Percentiles rank a stretch among this genome's conserved stretches.
phyloP scores from a whole-genome alignment of 2,797 vertebrate genomes.

The Petrocephalus schoutedeni region DNA sequence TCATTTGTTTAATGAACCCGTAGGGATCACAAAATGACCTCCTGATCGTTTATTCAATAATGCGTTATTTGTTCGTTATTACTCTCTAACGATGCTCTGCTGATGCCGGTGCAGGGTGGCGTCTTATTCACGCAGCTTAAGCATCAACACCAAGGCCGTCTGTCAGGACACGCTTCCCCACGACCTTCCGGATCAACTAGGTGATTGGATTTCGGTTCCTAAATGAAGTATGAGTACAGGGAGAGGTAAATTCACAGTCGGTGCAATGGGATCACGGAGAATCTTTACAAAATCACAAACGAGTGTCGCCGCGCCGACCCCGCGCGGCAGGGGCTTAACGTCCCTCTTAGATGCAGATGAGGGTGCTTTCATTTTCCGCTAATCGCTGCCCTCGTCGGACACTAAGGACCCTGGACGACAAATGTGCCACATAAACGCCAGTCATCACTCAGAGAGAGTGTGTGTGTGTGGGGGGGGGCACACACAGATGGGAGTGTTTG shows the following conservation, averaged over 20 bases:
- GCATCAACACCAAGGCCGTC: neutral
- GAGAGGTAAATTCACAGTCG: neutral
- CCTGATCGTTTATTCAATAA: constrained; percentile 58
- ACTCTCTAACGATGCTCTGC: neutral
- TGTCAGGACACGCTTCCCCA: neutral
- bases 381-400: neutral
- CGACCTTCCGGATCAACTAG: neutral
- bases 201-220: neutral
- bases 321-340: neutral
- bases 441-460: constrained; percentile 40
- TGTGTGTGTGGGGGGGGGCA: neutral
- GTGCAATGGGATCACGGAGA: neutral
- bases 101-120: neutral
- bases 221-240: neutral
- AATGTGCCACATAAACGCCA: constrained; percentile 45
- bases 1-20: constrained; percentile 62
- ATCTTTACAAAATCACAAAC: neutral
- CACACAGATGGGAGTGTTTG: neutral
- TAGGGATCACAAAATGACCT: constrained; percentile 60
- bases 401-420: constrained; percentile 41
- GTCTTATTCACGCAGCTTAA: neutral
- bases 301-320: neutral
- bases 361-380: constrained; percentile 41
- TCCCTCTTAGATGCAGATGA: neutral
- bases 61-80: constrained; percentile 22